These are phyloP conservation scores for Lingula anatina DNA, from an alignment of 2,888 invertebrate species.

Conservation along the genomic window DNA sequence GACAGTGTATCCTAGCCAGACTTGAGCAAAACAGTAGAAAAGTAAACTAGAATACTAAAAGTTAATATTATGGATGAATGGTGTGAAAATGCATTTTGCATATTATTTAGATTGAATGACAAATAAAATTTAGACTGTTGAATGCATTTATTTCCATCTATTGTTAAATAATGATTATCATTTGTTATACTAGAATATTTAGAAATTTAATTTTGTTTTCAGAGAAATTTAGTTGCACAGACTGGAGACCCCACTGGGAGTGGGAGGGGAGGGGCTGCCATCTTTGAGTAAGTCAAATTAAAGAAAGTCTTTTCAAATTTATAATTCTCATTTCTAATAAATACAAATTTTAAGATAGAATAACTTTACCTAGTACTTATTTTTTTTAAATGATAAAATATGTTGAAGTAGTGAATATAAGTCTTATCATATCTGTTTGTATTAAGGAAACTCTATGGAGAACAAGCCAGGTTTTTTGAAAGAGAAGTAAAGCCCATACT, in stretches of 20 bases:
- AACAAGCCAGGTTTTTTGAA: conserved; percentile 81
- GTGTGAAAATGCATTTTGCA: too few relatives aligned
- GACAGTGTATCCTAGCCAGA: too few relatives aligned
- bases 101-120: too few relatives aligned
- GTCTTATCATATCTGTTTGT: not conserved
- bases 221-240: conserved; percentile 90
- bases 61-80: too few relatives aligned
- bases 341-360: conserved; percentile 3
- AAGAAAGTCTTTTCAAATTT: conserved; percentile 4
- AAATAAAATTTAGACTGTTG: too few relatives aligned
- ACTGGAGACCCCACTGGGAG: conserved; percentile 93
- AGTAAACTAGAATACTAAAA: too few relatives aligned
- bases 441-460: conserved; percentile 69
- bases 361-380: not conserved
- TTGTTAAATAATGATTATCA: too few relatives aligned
- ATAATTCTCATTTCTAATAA: not conserved
- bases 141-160: too few relatives aligned
- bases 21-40: too few relatives aligned
- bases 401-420: too few relatives aligned
- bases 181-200: too few relatives aligned
- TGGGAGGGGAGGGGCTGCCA: conserved; percentile 85
- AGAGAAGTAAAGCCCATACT: conserved; percentile 87
- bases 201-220: conserved; percentile 16
- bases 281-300: conserved; percentile 64
- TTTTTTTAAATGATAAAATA: conserved; percentile 1